Conservation (phyloP, 2,888 invertebrate species). For the Pyrochroa serraticornis region DNA sequence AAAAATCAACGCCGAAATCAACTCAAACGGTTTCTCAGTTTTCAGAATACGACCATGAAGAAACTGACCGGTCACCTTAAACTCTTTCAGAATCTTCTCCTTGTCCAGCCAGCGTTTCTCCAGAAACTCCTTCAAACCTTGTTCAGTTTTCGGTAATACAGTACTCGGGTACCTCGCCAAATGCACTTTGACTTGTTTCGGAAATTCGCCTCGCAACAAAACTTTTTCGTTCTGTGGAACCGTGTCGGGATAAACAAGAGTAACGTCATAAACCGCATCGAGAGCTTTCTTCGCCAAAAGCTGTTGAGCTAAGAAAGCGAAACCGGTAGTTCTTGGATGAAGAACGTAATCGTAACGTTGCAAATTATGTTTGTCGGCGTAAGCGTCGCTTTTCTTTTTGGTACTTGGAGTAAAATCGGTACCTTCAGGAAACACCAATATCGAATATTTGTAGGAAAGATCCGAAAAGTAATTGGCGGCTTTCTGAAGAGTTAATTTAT, state of each 20-base stretch:
- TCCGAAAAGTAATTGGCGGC: constrained; percentile 76
- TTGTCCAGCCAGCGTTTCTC: constrained; percentile 71
- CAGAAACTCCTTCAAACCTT: constrained; percentile 67
- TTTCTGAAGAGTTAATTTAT: constrained; percentile 69
- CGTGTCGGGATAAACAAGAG: constrained; percentile 80
- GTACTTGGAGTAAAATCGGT: constrained; percentile 80
- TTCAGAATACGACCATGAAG: constrained; percentile 49
- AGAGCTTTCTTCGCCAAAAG: constrained; percentile 66
- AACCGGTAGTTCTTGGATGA: constrained; percentile 87
- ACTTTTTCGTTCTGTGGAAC: constrained; percentile 78
- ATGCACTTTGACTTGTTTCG: constrained; percentile 77
- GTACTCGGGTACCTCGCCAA: constrained; percentile 70
- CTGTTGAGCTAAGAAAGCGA: constrained; percentile 65
- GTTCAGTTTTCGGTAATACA: constrained; percentile 65
- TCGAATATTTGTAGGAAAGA: constrained; percentile 68
- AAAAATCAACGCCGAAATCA: constrained; percentile 66
- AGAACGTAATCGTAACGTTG: constrained; percentile 77
- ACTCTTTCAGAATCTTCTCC: constrained; percentile 66
- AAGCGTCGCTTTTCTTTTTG: constrained; percentile 71
- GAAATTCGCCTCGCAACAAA: constrained; percentile 72
- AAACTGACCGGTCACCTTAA: constrained; percentile 63
- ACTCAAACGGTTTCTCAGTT: constrained; percentile 51
- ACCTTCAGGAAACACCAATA: constrained; percentile 88
- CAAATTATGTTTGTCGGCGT: constrained; percentile 71
- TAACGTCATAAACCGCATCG: constrained; percentile 83